Evolutionary conservation across 2,888 invertebrate species (phyloP).

Genomic region (Hydriomena furcata): DNA sequence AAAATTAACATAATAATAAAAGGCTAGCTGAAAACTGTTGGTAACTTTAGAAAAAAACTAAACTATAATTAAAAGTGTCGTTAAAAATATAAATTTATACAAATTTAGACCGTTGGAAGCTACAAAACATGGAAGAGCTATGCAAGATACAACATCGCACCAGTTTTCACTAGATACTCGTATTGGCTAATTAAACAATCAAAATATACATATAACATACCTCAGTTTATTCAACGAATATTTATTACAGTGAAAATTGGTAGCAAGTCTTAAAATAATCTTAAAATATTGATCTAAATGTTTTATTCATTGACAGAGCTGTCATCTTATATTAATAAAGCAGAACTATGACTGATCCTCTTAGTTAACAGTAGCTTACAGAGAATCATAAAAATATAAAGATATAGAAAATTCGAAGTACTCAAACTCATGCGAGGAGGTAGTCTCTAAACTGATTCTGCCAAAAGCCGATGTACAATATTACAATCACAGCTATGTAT

Average conservation of each 20-base stretch:
- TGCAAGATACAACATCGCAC: conserved; percentile 10
- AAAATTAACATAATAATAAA: conserved; percentile 61
- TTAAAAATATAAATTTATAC: conserved; percentile 52
- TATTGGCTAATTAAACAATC: conserved; percentile 15
- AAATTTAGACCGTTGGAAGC: conserved; percentile 57
- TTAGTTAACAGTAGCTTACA: conserved; percentile 29
- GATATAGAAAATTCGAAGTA: conserved; percentile 41
- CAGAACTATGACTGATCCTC: conserved; percentile 14
- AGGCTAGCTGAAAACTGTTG: conserved; percentile 81
- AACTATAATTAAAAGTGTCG: conserved; percentile 67
- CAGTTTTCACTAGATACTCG: conserved; percentile 25
- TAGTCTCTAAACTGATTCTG: conserved; percentile 54
- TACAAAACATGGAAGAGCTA: conserved; percentile 14
- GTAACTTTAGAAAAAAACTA: conserved; percentile 79
- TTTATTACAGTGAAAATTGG: conserved; percentile 29
- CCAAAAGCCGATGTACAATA: conserved; percentile 60
- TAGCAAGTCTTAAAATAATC: conserved; percentile 22
- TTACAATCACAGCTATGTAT: conserved; percentile 69
- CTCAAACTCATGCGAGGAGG: conserved; percentile 55
- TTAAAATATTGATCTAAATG: conserved; percentile 17
- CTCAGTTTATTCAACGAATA: conserved; percentile 4
- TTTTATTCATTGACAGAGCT: conserved; percentile 20
- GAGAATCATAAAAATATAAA: conserved; percentile 42
- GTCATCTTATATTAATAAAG: conserved; percentile 13
- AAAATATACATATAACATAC: conserved; percentile 28